Percentiles rank a stretch among this genome's conserved stretches.
phyloP scores from a whole-genome alignment of 2,888 invertebrate species.

The Camptogramma bilineatum region DNA sequence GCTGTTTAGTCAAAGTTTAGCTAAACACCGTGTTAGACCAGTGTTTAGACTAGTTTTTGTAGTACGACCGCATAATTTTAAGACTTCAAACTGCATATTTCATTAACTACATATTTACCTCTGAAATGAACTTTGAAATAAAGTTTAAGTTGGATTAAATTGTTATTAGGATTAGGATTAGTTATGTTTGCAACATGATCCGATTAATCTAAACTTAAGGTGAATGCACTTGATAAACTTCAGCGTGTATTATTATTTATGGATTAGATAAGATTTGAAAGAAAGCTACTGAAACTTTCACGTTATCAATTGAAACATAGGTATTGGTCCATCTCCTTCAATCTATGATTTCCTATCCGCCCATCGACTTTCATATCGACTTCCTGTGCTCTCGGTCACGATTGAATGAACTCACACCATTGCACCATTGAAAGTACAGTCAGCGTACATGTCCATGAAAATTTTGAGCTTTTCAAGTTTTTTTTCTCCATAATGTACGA shows the following conservation, averaged over 20 bases:
- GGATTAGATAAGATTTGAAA: no score
- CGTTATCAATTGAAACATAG: background rate
- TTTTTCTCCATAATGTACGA: no score
- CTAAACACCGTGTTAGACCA: no score
- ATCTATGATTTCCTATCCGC: conserved; percentile 26
- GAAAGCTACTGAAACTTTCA: background rate
- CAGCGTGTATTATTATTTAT: no score
- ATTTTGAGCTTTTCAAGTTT: no score
- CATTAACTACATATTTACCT: background rate
- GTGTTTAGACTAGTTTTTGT: no score
- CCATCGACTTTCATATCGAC: conserved; percentile 24
- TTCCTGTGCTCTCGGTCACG: conserved; percentile 28
- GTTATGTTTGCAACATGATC: background rate
- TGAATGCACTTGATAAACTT: background rate
- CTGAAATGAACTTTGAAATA: background rate
- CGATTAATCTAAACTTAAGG: background rate
- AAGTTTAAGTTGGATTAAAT: background rate
- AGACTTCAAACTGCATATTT: background rate
- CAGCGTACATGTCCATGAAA: no score
- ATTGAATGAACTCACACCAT: conserved; percentile 20
- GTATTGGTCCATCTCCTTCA: conserved; percentile 8
- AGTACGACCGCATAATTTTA: background rate
- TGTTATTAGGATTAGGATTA: background rate
- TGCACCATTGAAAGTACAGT: background rate
- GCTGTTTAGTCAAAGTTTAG: no score